Percentiles rank a stretch among this genome's conserved stretches.
Evolutionary conservation across 2,113 vertebrate species (phyloP).

Genomic region (cat (Felis catus)): DNA sequence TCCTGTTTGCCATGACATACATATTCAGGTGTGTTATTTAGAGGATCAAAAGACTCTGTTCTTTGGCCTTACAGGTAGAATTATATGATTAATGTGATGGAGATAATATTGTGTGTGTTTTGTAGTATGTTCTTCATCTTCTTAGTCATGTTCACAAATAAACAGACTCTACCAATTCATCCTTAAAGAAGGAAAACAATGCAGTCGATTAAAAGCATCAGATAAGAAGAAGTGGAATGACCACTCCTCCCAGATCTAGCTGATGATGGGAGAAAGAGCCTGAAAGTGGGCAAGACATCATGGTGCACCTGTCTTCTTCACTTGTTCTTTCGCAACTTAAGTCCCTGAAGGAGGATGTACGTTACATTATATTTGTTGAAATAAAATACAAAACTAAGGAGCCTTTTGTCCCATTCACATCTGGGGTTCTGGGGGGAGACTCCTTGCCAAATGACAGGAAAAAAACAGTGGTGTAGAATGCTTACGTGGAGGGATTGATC

Average conservation of each 20-base stretch:
- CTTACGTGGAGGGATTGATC: accelerated
- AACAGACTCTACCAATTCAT: background rate
- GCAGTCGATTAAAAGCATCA: background rate
- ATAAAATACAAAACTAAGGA: background rate
- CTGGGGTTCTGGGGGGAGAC: background rate
- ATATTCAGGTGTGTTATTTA: background rate
- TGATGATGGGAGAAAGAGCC: background rate
- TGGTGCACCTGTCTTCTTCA: background rate
- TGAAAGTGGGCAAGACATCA: background rate
- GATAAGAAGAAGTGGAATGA: background rate
- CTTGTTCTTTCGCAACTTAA: background rate
- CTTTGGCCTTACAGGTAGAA: background rate
- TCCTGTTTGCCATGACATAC: background rate
- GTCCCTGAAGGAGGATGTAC: background rate
- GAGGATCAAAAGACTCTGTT: background rate
- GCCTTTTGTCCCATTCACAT: background rate
- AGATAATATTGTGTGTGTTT: background rate
- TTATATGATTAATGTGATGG: background rate
- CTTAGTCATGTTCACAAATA: background rate
- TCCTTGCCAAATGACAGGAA: background rate
- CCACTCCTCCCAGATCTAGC: background rate
- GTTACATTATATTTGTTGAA: background rate
- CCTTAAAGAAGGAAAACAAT: background rate
- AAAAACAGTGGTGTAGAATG: background rate
- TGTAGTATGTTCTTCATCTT: background rate